phyloP scores from a whole-genome alignment of 1,140 invertebrate genomes.

The Drosophila tsacasi region DNA sequence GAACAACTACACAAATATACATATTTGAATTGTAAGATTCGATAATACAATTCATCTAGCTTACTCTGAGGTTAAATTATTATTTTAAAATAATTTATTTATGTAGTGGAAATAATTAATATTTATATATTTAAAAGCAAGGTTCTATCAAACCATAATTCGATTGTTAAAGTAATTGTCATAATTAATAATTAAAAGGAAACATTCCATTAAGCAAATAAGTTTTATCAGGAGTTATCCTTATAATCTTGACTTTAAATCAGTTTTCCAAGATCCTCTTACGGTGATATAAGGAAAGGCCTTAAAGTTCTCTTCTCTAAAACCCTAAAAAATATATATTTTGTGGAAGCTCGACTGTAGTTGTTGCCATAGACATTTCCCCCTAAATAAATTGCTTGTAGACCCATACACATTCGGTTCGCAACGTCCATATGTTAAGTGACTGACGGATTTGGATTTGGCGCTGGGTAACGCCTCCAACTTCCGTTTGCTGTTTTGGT shows the following conservation, averaged over 20 bases:
- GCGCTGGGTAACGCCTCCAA: conserved; percentile 77
- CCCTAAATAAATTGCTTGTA: conserved; percentile 26
- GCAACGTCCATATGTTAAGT: conserved; percentile 62
- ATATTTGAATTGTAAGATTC: too few relatives aligned
- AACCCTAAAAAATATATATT: background rate
- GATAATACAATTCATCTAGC: too few relatives aligned
- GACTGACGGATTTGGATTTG: conserved; percentile 80
- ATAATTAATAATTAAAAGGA: background rate
- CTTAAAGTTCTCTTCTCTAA: background rate
- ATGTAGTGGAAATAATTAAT: too few relatives aligned
- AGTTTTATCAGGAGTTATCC: background rate
- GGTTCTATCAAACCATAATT: too few relatives aligned
- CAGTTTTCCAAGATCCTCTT: background rate
- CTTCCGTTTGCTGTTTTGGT: conserved; percentile 75
- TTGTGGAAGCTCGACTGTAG: conserved; percentile 14
- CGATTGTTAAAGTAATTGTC: too few relatives aligned
- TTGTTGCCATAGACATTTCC: conserved; percentile 16
- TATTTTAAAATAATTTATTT: too few relatives aligned
- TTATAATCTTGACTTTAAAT: too few relatives aligned
- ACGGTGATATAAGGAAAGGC: background rate
- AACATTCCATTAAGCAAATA: background rate
- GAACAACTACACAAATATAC: too few relatives aligned
- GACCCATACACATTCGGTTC: conserved; percentile 29
- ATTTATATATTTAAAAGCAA: too few relatives aligned
- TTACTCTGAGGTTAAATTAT: too few relatives aligned